Base-by-base conservation (phyloP, 1,140 invertebrate genomes). In the Eurosta solidaginis region DNA sequence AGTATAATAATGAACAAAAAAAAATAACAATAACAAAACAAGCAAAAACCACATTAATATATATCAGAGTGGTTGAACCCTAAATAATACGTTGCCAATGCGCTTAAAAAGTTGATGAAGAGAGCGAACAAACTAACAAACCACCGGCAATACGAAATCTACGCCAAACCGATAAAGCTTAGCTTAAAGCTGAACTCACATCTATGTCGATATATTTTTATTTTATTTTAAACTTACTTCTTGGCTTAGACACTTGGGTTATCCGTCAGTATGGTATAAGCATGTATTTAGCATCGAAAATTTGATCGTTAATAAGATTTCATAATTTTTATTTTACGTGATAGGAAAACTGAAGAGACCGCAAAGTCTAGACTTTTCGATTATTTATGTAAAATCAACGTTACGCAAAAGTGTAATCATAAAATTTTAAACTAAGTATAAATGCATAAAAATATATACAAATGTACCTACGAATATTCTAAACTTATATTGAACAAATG, bases 331-430 rank as follows among this genome's bases (percentile, higher is more conserved):
- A n/a, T n/a, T 68, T 20, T 68, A 68, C 40, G 59, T 68, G 59
- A 68, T 68, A 40, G 33, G 59, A 40, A 40, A 68, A n/a, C 33
- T 68, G 59, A 40, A 33, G 59, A 36, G 40, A 68, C 27, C 33
- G 59, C 59, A 68, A 68, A 68, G 59, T 68, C 59, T 68, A 68
- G 59, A 68, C 33, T 68, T 68, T 68, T 68, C 59, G 59, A 42
- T 33, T 59, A 33, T 7, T 68, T 68, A 22, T 40, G n/a, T 27
- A 27, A 27, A 25, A 54, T 29, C 22, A 54, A 12, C 10, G 7
- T 54, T 54, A 12, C 50, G 20, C 22, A 27, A 54, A 54, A n/a
- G n/a, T n/a, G n/a, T n/a, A n/a, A n/a, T n/a, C n/a, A n/a, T n/a
- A n/a, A n/a, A 54, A 12, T 25, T 54, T 10, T 27, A 25, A 20